Evolutionary conservation across 2,113 vertebrate genomes (phyloP), one percentile per base, ranked within the genome.

Genomic region (Pungitius pungitius): DNA sequence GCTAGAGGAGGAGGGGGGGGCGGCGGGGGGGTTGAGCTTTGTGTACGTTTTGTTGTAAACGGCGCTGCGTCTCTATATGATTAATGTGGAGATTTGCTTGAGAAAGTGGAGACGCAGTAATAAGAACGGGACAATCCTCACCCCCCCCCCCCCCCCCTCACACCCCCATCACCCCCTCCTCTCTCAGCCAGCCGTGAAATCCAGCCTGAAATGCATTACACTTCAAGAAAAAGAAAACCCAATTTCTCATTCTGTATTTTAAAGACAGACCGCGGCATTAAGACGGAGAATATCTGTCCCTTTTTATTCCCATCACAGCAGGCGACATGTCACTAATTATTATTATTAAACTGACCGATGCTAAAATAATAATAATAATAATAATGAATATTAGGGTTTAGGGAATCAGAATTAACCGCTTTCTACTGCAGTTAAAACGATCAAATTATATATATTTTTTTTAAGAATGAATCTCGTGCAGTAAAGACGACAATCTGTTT

Each of bases 61-160:
- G 37, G 45, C 35, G 47, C 10, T 58, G 30, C 51, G 90, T 77
- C 3, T 92, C 22, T 54, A 5, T 52, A 94, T 98, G 96, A 97
- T 98, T 96, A 97, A 98, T 97, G 96, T 92, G 95, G 92, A 94
- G 95, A 95, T 96, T 96, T 95, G 94, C 90, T 93, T 94, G 95
- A 95, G 95, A 96, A 96, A 95, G 94, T 94, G 93, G 93, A 49
- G 92, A 93, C 93, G 91, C 93, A 87, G 93, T 95, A 96, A 97
- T 96, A 96, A 96, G 95, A 92, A 56, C 93, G 93, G 87, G 78
- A 93, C 93, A 94, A 96, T 96, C 27, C 3, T 54, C 51, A 5
- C 22, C 10, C 12, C 3, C 95, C 94, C 93, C 24, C 3, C 52
- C 58, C 14, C n/a, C 10, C 95, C 94, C 93, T n/a, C 3, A 5